Evolutionary conservation across 2,888 invertebrate genomes (phyloP).

Genomic region (Drosophila pseudotalamancana): DNA sequence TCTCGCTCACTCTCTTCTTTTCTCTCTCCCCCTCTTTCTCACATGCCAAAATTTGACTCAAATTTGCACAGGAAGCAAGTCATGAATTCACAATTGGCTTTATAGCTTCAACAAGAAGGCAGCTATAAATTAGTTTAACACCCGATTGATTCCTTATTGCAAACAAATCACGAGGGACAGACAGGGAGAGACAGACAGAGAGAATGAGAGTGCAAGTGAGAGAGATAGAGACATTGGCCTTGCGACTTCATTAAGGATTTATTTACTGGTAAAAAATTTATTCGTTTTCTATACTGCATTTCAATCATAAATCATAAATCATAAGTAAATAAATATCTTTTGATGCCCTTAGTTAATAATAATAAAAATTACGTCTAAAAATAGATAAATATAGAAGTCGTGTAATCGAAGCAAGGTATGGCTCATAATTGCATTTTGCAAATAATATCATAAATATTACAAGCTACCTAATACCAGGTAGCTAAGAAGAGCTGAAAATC

Average conservation of each 20-base stretch:
- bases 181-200: neutral
- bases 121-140: constrained; percentile 26
- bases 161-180: neutral
- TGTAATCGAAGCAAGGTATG: too few relatives aligned
- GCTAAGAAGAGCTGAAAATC: too few relatives aligned
- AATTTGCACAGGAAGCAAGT: constrained; percentile 3
- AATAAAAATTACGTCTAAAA: too few relatives aligned
- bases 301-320: too few relatives aligned
- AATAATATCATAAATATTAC: too few relatives aligned
- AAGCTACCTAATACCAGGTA: too few relatives aligned
- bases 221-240: neutral
- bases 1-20: neutral
- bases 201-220: neutral
- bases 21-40: neutral
- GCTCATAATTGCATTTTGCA: too few relatives aligned
- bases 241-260: neutral
- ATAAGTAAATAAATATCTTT: too few relatives aligned
- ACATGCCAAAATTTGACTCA: neutral
- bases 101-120: neutral
- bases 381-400: too few relatives aligned
- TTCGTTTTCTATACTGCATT: too few relatives aligned
- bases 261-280: too few relatives aligned
- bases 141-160: constrained; percentile 8
- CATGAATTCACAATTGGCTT: constrained; percentile 39
- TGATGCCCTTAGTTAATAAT: too few relatives aligned